Evolutionary conservation across 1,140 invertebrate genomes (phyloP), one percentile per base, ranked within the genome.

Genomic region (Rhizoglyphus robini): DNA sequence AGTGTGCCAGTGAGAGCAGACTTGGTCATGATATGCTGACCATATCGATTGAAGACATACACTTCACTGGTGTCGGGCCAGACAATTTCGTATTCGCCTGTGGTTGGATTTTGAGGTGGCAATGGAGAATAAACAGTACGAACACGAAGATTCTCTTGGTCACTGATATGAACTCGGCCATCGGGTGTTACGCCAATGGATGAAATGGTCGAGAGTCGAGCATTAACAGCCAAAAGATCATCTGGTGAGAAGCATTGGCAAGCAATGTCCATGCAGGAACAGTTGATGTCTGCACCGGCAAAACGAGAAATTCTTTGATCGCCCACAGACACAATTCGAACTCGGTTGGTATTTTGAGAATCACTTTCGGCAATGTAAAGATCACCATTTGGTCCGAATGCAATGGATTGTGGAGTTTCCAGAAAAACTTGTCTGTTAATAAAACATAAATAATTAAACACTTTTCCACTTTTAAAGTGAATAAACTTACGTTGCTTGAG

Each of bases 311-410:
- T 76, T 23, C 73, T 67, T 32, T 61, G 23, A 0, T 79, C 79
- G 64, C 77, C 75, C 4, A 76, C 76, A 23, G 74, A 76, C 18
- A 81, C 74, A 25, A 79, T 82, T 65, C 90, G 82, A 0, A 96
- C 88, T 4, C 88, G 85, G 76, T 95, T 95, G 0, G 90, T 83
- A 66, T 87, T 84, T 70, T 90, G 84, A 0, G 88, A 88, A 75
- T 96, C 89, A 63, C 88, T 89, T 75, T 95, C 91, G 0, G 93
- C 90, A 58, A 96, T 86, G 72, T 92, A 96, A 0, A 97, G 78
- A 73, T 96, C 88, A 4, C 94, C 94, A 71, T 85, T 87, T 0
- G 90, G 88, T 66, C 88, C 88, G 75, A 97, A 96, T 0, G 90
- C 84, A 68, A 98, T 83, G 4, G 76, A 65, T 68, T 71, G 70